A percentile compares a stretch with the other conserved stretches of the same genome.
phyloP scores from a whole-genome alignment of 2,113 vertebrate species.

The Emydocephalus ijimae region DNA sequence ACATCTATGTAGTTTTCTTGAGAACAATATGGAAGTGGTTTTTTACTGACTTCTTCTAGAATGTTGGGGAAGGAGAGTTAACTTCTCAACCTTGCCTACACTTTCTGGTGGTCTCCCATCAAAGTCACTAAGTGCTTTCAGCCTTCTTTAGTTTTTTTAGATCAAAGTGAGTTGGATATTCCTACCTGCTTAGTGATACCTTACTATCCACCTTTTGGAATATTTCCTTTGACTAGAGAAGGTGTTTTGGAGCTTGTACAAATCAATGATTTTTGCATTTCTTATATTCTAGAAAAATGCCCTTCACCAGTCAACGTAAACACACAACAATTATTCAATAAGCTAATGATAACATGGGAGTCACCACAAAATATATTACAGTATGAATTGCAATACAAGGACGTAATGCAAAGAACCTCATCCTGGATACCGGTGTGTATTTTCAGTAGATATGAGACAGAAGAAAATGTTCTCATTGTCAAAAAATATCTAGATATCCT shows the following conservation, averaged over 20 bases:
- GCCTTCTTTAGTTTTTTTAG: not conserved
- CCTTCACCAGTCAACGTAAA: conserved; percentile 39
- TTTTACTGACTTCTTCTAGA: not conserved
- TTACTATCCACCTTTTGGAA: not conserved
- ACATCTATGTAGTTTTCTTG: not conserved
- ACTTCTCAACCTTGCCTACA: not conserved
- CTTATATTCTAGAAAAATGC: conserved; percentile 52
- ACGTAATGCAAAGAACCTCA: conserved; percentile 12
- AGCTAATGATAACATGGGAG: conserved; percentile 50
- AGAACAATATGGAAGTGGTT: not conserved
- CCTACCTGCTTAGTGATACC: not conserved
- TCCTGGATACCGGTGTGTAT: conserved; percentile 34
- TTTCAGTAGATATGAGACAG: not conserved
- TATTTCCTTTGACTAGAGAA: not conserved
- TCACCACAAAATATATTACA: not conserved
- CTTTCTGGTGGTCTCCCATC: not conserved
- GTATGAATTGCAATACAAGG: conserved; percentile 56
- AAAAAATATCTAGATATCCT: not conserved
- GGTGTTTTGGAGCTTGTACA: not conserved
- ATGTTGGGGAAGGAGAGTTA: not conserved
- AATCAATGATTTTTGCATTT: conserved; percentile 1
- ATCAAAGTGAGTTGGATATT: not conserved
- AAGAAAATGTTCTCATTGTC: not conserved
- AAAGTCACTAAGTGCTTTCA: not conserved
- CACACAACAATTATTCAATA: conserved; percentile 46